These are phyloP conservation scores for Melospiza melodia DNA, from an alignment of 2,113 vertebrate species.

Conservation along the genomic window DNA sequence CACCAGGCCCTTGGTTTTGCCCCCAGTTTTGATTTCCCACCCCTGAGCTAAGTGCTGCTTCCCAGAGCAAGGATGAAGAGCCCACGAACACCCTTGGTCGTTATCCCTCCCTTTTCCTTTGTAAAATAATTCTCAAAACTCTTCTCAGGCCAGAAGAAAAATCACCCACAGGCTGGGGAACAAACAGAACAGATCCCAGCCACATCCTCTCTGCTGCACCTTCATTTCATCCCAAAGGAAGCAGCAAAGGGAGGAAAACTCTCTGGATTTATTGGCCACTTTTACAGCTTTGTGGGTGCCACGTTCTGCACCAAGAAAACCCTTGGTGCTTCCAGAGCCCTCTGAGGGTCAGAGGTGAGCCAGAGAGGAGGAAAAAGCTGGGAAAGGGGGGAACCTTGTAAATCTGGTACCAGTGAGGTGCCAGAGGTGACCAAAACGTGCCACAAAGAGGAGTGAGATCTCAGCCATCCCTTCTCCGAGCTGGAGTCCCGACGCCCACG, in stretches of 20 bases:
- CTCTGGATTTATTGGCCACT: neutral
- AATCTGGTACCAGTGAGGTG: neutral
- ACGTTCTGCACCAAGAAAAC: neutral
- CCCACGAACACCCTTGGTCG: accelerated
- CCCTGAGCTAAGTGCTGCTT: neutral
- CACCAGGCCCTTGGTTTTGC: neutral
- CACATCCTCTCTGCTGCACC: neutral
- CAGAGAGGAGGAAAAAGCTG: neutral
- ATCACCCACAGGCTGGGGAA: neutral
- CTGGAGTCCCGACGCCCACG: neutral
- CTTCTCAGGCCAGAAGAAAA: neutral
- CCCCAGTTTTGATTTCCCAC: neutral
- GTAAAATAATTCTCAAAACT: neutral
- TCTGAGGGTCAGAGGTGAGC: neutral
- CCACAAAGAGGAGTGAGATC: neutral
- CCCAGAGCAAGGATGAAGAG: neutral
- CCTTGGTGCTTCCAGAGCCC: neutral
- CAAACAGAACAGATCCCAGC: neutral
- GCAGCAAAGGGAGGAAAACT: neutral
- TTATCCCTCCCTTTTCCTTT: neutral
- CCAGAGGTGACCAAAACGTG: neutral
- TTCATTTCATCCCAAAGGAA: neutral
- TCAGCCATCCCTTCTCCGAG: neutral
- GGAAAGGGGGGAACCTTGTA: neutral
- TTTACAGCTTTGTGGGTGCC: neutral